These are phyloP conservation scores for Plecturocebus donacophilus DNA, from an alignment of 2,113 vertebrate genomes.

Conservation along the genomic window DNA sequence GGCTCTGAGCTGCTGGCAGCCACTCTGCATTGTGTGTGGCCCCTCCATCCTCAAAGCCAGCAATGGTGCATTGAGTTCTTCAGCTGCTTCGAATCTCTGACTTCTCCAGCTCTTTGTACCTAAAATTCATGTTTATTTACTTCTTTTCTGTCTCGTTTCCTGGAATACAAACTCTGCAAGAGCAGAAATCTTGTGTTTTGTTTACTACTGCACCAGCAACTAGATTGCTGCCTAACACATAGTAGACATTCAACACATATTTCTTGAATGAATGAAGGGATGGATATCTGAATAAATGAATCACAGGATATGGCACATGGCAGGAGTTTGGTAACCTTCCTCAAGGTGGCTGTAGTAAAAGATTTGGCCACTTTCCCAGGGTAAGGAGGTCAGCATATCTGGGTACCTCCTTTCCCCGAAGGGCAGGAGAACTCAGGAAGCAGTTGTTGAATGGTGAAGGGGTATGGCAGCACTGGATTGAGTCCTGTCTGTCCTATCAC, in stretches of 20 bases:
- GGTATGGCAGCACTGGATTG: background rate
- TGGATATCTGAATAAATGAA: background rate
- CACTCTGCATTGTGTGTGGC: background rate
- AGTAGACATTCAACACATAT: background rate
- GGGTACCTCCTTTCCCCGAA: background rate
- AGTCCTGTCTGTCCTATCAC: slow-evolving; percentile 70
- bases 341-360: background rate
- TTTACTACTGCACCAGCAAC: background rate
- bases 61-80: background rate
- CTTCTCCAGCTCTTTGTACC: background rate
- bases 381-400: slow-evolving; percentile 70
- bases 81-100: background rate
- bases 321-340: background rate
- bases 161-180: background rate
- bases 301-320: background rate
- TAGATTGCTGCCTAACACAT: background rate
- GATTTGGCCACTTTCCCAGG: slow-evolving; percentile 77
- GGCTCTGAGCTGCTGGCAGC: background rate
- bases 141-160: background rate
- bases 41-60: background rate
- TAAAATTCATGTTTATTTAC: background rate
- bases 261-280: background rate
- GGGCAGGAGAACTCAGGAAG: slow-evolving; percentile 14
- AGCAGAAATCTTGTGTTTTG: background rate
- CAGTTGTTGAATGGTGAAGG: background rate